These are phyloP conservation scores for Sycophila sp. DNA, from an alignment of 1,140 invertebrate genomes.

Conservation along the genomic window DNA sequence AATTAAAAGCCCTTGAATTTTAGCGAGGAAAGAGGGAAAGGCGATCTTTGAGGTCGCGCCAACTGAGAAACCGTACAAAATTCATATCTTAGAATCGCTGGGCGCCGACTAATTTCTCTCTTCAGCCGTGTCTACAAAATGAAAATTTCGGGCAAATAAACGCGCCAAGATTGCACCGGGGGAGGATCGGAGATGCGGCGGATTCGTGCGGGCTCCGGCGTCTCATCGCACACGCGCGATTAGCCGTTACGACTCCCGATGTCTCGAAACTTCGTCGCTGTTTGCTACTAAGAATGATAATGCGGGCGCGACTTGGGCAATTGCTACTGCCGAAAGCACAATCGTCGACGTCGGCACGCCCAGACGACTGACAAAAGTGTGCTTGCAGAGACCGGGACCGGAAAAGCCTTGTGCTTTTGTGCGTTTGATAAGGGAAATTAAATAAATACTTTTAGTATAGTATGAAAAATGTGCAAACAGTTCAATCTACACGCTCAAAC, in stretches of 20 bases:
- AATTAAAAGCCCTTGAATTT: constrained; percentile 34
- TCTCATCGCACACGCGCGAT: not conserved
- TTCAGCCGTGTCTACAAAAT: not conserved
- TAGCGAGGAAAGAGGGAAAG: not conserved
- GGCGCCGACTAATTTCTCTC: not conserved
- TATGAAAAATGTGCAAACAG: no score
- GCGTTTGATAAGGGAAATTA: no score
- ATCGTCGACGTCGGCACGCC: not conserved
- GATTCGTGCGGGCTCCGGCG: constrained; percentile 34
- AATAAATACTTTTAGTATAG: no score
- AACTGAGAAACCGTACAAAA: not conserved
- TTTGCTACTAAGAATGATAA: constrained; percentile 61
- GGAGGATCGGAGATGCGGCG: constrained; percentile 52
- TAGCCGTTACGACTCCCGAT: not conserved
- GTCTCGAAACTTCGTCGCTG: constrained; percentile 44
- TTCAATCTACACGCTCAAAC: no score
- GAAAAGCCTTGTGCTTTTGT: no score
- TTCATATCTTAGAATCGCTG: constrained; percentile 16
- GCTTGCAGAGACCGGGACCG: no score
- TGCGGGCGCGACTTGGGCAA: constrained; percentile 39
- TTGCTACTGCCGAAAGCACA: no score
- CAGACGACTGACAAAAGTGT: not conserved
- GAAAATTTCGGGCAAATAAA: constrained; percentile 14
- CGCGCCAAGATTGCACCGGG: not conserved
- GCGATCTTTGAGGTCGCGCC: not conserved